Percentiles rank a stretch among this genome's conserved stretches.
Conservation (phyloP, 2,888 invertebrate genomes). For the Masnerella sp. region DNA sequence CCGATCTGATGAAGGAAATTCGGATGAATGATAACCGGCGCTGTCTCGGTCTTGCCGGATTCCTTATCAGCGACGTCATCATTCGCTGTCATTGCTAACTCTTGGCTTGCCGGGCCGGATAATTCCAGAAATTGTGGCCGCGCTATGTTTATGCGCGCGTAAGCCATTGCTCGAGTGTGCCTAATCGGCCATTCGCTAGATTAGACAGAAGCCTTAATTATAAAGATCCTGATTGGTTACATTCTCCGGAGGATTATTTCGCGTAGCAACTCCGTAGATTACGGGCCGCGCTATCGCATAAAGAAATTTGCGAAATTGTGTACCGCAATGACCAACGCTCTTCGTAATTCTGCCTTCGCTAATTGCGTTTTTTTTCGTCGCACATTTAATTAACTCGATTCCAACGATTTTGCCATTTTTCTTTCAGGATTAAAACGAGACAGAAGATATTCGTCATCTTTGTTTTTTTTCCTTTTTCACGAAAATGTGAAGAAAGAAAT, state of each 20-base stretch:
- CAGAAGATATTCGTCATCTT: too few relatives aligned
- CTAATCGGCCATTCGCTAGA: constrained; percentile 73
- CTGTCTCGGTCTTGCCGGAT: constrained; percentile 8
- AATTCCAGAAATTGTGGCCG: constrained; percentile 67
- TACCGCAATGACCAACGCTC: constrained; percentile 25
- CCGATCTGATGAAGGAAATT: constrained; percentile 3
- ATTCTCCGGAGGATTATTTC: constrained; percentile 69
- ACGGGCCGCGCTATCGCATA: constrained; percentile 27
- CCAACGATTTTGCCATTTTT: too few relatives aligned
- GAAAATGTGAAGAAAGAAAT: too few relatives aligned
- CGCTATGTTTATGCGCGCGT: constrained; percentile 67
- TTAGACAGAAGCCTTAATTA: constrained; percentile 75
- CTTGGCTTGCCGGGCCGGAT: constrained; percentile 50
- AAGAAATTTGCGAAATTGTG: constrained; percentile 46
- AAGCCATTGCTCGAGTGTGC: constrained; percentile 62
- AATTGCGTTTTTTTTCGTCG: constrained; percentile 23
- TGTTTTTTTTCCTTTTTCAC: too few relatives aligned
- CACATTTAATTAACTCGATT: constrained; percentile 20
- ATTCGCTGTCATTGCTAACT: constrained; percentile 46
- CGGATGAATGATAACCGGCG: constrained; percentile 18
- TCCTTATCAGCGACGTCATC: constrained; percentile 43
- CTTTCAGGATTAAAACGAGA: too few relatives aligned
- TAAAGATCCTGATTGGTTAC: constrained; percentile 74
- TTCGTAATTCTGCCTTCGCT: constrained; percentile 15
- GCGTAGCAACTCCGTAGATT: constrained; percentile 41